phyloP scores from a whole-genome alignment of 2,888 invertebrate genomes.

The Tetragonisca angustula region DNA sequence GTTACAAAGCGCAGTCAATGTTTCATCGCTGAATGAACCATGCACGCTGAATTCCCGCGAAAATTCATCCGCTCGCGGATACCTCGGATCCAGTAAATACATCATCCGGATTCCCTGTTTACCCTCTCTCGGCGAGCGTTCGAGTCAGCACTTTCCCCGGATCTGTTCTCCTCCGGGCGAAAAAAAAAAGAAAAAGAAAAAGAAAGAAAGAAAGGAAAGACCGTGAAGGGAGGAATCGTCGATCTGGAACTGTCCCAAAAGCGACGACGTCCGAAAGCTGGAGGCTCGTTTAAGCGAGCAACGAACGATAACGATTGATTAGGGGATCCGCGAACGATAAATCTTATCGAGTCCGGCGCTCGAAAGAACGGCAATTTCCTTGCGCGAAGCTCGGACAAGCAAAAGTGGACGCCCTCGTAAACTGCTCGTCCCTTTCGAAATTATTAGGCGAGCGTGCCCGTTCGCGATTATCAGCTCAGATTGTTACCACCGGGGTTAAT shows the following conservation, averaged over 20 bases:
- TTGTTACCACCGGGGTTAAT: conserved; percentile 3
- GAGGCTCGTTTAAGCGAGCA: not conserved
- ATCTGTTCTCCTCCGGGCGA: not conserved
- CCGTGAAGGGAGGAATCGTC: not conserved
- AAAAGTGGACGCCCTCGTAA: conserved; percentile 22
- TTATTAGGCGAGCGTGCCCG: conserved; percentile 21
- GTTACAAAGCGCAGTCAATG: not conserved
- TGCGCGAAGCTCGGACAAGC: conserved; percentile 15
- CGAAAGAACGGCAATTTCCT: conserved; percentile 29
- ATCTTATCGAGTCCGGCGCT: conserved; percentile 21
- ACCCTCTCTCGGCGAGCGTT: not conserved
- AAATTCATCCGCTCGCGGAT: not conserved
- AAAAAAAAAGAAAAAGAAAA: too few relatives aligned
- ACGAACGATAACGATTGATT: conserved; percentile 39
- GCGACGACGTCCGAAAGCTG: not conserved
- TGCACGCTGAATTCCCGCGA: not conserved
- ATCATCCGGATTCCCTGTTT: conserved; percentile 19
- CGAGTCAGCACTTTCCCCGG: conserved; percentile 38
- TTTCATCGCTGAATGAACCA: not conserved
- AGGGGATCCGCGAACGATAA: conserved; percentile 12
- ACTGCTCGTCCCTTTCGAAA: conserved; percentile 11
- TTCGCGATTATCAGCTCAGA: conserved; percentile 40
- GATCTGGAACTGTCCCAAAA: conserved; percentile 27
- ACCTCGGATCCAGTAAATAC: conserved; percentile 19
- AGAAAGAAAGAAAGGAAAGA: not conserved